phyloP scores from a whole-genome alignment of 2,113 vertebrate genomes.

The Hippocampus guttulatus region DNA sequence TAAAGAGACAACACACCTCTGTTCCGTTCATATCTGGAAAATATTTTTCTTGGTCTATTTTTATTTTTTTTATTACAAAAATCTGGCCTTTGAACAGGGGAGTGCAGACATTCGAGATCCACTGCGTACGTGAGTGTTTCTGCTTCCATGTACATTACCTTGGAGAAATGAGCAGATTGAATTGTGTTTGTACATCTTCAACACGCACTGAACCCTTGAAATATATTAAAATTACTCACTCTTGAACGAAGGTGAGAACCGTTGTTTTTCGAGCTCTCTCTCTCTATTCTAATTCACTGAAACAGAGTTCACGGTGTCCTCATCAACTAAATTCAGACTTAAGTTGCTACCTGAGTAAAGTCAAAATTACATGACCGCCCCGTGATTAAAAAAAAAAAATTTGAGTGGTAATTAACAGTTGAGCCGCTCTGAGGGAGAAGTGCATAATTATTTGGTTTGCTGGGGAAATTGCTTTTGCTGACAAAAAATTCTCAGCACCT shows the following conservation, averaged over 20 bases:
- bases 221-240: not conserved
- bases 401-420: constrained; percentile 32
- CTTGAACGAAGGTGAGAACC: not conserved
- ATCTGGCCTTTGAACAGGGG: not conserved
- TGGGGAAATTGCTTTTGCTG: constrained; percentile 24
- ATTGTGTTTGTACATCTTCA: not conserved
- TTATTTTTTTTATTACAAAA: too few species aligned
- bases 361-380: constrained; percentile 35
- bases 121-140: not conserved
- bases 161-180: not conserved
- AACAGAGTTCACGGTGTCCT: constrained; percentile 5
- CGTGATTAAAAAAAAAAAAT: constrained; percentile 16
- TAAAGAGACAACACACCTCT: too few species aligned
- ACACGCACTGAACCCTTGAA: not conserved
- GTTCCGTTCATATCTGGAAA: too few species aligned
- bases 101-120: not conserved
- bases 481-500: constrained; percentile 24
- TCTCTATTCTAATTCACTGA: constrained; percentile 1
- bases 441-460: constrained; percentile 32
- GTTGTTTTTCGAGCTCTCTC: not conserved
- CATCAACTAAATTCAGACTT: constrained; percentile 13
- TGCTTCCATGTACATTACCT: not conserved
- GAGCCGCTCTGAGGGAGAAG: constrained; percentile 28
- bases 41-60: too few species aligned
- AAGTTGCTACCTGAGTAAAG: constrained; percentile 23